These are phyloP conservation scores for Cotesia vestalis DNA, from an alignment of 1,140 invertebrate species.

Conservation along the genomic window DNA sequence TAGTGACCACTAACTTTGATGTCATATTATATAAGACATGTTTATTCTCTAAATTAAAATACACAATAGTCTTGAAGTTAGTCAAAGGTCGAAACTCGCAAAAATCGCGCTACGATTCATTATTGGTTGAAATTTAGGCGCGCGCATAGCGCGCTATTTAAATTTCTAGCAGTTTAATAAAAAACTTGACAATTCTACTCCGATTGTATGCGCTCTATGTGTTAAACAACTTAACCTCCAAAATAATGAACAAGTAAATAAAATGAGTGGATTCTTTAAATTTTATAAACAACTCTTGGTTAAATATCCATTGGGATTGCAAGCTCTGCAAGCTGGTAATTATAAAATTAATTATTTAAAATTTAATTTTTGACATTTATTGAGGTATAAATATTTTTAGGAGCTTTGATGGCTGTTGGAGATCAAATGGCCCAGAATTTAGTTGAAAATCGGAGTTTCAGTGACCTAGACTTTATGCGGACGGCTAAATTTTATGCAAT, in stretches of 20 bases:
- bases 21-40: too few species aligned
- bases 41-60: too few species aligned
- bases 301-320: conserved; percentile 54
- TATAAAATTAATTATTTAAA: conserved; percentile 15
- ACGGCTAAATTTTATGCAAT: conserved; percentile 65
- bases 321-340: conserved; percentile 60
- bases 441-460: conserved; percentile 64
- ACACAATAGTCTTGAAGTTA: too few species aligned
- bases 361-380: conserved; percentile 27
- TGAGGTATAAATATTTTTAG: conserved; percentile 49
- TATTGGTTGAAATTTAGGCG: too few species aligned
- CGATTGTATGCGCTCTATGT: too few species aligned
- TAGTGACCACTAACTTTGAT: too few species aligned
- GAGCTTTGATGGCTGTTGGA: conserved; percentile 68
- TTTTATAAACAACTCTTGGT: conserved; percentile 49
- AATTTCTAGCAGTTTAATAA: too few species aligned
- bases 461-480: conserved; percentile 61
- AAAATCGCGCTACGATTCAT: too few species aligned
- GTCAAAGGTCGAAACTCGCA: too few species aligned
- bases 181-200: too few species aligned
- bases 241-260: conserved; percentile 2
- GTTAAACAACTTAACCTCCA: too few species aligned
- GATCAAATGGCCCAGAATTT: conserved; percentile 69
- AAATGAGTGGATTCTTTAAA: conserved; percentile 50
- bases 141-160: too few species aligned